These are phyloP conservation scores for Bursaphelenchus mucronatus DNA, from an alignment of 1,140 invertebrate genomes.

Conservation along the genomic window DNA sequence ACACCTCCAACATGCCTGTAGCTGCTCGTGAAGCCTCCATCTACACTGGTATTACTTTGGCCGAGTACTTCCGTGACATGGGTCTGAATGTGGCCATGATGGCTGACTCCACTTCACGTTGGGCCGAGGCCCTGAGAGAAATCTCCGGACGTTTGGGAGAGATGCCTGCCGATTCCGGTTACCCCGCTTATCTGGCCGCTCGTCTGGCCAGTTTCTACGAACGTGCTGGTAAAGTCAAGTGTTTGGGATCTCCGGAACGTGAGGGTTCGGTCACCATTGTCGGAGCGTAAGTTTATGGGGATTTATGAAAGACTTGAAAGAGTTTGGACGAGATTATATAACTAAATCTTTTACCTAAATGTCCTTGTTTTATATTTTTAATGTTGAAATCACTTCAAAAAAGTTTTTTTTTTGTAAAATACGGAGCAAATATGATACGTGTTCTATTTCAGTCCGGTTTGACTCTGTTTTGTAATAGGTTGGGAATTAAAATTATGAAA, in stretches of 20 bases:
- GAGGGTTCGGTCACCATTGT: conserved; percentile 98
- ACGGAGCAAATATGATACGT: too few species aligned
- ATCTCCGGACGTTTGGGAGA: conserved; percentile 99
- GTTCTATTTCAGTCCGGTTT: too few species aligned
- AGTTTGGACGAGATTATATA: too few species aligned
- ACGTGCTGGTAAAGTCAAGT: conserved; percentile 90
- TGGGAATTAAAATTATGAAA: too few species aligned
- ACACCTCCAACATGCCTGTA: conserved; percentile 99
- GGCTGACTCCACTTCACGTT: conserved; percentile 99
- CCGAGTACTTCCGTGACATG: conserved; percentile 73
- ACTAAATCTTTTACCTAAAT: too few species aligned
- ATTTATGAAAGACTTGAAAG: conserved; percentile 17
- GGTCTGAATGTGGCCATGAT: conserved; percentile 99
- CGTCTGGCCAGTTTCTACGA: conserved; percentile 98
- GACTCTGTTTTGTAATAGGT: too few species aligned
- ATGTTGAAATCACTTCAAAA: too few species aligned
- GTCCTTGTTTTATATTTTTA: too few species aligned
- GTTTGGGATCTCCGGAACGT: conserved; percentile 92
- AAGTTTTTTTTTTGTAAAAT: too few species aligned
- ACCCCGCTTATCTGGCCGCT: conserved; percentile 85
- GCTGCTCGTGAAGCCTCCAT: conserved; percentile 99
- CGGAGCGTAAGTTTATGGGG: conserved; percentile 70
- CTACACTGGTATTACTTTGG: conserved; percentile 75
- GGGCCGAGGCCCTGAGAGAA: conserved; percentile 98
- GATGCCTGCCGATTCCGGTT: conserved; percentile 95